Base-by-base conservation (phyloP, 1,140 invertebrate genomes). In the Helicoverpa armigera region DNA sequence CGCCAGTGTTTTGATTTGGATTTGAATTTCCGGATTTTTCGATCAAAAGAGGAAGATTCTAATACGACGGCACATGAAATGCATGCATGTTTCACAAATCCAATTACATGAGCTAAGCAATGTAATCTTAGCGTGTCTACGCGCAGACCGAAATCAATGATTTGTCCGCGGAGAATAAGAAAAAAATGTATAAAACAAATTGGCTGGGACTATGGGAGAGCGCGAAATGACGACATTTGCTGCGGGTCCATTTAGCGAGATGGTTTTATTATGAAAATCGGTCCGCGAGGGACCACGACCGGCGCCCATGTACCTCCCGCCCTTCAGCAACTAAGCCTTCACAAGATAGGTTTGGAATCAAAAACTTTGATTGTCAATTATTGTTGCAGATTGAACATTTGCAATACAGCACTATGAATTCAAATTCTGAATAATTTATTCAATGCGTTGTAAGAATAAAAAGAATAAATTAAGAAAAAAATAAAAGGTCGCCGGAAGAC, bases 241-340 rank as follows among this genome's bases (percentile, higher is more conserved):
- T 85, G 82, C 73, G 88, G 86, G 86, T 84, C 86, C 87, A 90
- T 90, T 92, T 92, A 90, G 82, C 85, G 85, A 80, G 84, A 91
- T 88, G 87, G 88, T 86, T 91, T 89, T 91, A 91, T 90, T 90
- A 92, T 91, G 90, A 92, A 91, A 92, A 92, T 89, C 82, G 87
- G 83, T 70, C 84, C 84, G 73, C 80, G 51, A 85, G 89, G 88
- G 87, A 83, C 65, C 60, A 67, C 74, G 56, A 70, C 67, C 63
- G 75, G 70, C 72, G 54, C 74, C 75, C 35, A 56, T 63, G 43
- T 69, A 14, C 35, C 65, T 10, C 14, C 11, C 53, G 56, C 63
- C 16, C 73, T 75, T 56, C 61, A 65, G 16, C 75, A 54, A 56
- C 60, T 56, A 35, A 51, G 51, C 16, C 61, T 31, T 54, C 50